A percentile compares a stretch with the other conserved stretches of the same genome.
Conservation (phyloP, 2,888 invertebrate genomes). For the Mythimna pallens region DNA sequence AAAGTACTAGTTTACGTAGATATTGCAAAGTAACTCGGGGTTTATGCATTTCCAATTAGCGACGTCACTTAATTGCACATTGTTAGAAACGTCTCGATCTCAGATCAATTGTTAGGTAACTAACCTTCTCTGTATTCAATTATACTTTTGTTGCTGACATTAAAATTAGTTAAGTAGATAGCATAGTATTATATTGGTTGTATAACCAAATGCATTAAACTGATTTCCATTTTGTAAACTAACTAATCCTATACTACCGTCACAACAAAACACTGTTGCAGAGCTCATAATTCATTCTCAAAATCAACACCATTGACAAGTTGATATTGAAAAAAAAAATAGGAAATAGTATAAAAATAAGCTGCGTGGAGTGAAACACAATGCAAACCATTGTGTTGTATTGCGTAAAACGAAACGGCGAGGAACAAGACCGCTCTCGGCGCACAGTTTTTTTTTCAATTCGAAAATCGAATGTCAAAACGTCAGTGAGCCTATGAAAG, state of each 20-base stretch:
- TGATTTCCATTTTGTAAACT: conserved; percentile 37
- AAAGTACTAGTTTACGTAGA: neutral
- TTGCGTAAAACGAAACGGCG: conserved; percentile 70
- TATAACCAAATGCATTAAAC: conserved; percentile 18
- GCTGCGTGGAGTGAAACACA: conserved; percentile 73
- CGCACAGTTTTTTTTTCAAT: conserved; percentile 81
- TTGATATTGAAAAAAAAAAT: conserved; percentile 76
- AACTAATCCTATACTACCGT: conserved; percentile 73
- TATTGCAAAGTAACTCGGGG: conserved; percentile 2
- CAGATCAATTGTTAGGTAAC: neutral
- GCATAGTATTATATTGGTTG: conserved; percentile 5
- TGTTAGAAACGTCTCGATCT: conserved; percentile 16
- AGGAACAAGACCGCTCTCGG: conserved; percentile 67
- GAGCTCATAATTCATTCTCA: conserved; percentile 85
- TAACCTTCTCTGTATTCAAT: conserved; percentile 6
- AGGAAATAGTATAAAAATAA: conserved; percentile 81
- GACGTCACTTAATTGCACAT: conserved; percentile 30
- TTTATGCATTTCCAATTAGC: conserved; percentile 23
- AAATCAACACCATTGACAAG: conserved; percentile 83
- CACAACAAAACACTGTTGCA: conserved; percentile 76
- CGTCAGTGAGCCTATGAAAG: conserved; percentile 86
- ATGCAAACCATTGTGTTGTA: conserved; percentile 77
- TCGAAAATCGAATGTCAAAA: conserved; percentile 80
- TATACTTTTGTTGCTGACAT: conserved; percentile 6
- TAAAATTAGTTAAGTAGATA: neutral